These are phyloP conservation scores for Drosophila mimetica DNA, from an alignment of 2,888 invertebrate genomes.

Conservation along the genomic window DNA sequence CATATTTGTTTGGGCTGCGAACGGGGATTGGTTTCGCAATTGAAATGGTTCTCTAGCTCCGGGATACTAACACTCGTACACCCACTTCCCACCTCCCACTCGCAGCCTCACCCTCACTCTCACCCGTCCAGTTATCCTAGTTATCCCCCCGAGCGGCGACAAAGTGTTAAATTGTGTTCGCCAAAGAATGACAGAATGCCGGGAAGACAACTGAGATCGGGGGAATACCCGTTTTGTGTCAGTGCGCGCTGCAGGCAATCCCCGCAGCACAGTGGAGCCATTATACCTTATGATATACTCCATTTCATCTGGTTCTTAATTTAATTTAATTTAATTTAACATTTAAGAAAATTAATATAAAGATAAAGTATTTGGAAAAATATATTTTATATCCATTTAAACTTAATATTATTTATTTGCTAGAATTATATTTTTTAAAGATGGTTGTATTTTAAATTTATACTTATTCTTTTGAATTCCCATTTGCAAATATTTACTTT, in stretches of 20 bases:
- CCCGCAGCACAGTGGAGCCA: conserved; percentile 21
- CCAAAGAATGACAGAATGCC: conserved; percentile 51
- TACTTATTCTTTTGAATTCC: too few relatives aligned
- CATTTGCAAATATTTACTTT: too few relatives aligned
- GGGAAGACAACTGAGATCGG: conserved; percentile 35
- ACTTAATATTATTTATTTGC: too few relatives aligned
- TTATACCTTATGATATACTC: background rate
- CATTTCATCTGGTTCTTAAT: too few relatives aligned
- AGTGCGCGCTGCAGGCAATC: conserved; percentile 13
- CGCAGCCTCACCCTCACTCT: conserved; percentile 1
- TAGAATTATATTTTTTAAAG: too few relatives aligned
- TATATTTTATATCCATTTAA: too few relatives aligned
- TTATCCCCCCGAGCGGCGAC: conserved; percentile 49
- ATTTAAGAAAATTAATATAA: too few relatives aligned
- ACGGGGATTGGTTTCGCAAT: conserved; percentile 8
- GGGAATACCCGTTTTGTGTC: conserved; percentile 34
- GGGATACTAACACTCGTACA: background rate
- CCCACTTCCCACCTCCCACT: too few relatives aligned
- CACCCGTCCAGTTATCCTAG: conserved; percentile 27
- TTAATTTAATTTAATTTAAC: too few relatives aligned
- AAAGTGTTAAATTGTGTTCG: conserved; percentile 76
- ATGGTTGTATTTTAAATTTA: too few relatives aligned
- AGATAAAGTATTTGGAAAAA: too few relatives aligned
- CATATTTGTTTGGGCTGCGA: conserved; percentile 49
- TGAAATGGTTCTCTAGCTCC: conserved; percentile 1